Percentiles rank a stretch among this genome's conserved stretches.
These are phyloP conservation scores for Patiria pectinifera DNA, from an alignment of 53 echinoderm and acorn worm genomes.

Conservation along the genomic window DNA sequence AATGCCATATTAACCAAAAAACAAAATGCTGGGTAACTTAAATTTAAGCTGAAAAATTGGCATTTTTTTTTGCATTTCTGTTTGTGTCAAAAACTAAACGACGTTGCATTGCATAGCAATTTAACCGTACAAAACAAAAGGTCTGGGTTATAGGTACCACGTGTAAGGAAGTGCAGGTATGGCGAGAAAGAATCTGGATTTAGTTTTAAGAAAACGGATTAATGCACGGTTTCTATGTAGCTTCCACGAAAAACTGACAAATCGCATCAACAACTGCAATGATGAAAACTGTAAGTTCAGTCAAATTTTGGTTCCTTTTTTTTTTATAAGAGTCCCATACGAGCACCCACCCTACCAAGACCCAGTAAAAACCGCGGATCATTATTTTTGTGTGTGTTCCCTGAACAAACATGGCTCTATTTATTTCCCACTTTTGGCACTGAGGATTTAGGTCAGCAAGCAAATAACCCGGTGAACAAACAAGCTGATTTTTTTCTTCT, in stretches of 20 bases:
- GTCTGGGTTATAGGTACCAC: too few species aligned
- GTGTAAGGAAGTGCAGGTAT: too few species aligned
- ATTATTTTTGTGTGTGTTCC: neutral
- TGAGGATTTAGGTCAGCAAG: slow-evolving; percentile 24
- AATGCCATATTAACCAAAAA: neutral
- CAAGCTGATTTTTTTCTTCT: slow-evolving; percentile 6
- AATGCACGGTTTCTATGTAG: too few species aligned
- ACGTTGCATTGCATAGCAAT: too few species aligned
- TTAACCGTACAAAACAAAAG: too few species aligned
- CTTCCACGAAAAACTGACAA: neutral
- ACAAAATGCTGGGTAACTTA: neutral
- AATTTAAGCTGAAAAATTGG: neutral
- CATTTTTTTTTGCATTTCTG: too few species aligned
- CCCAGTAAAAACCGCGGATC: neutral
- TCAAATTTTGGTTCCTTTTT: neutral
- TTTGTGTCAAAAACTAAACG: too few species aligned
- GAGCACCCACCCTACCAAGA: neutral
- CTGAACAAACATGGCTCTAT: slow-evolving; percentile 37
- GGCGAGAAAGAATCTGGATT: too few species aligned
- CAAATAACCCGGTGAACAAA: slow-evolving; percentile 36
- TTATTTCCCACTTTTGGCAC: slow-evolving; percentile 50
- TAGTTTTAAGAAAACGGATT: too few species aligned
- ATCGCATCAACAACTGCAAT: neutral
- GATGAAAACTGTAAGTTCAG: neutral
- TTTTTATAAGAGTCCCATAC: neutral